These are phyloP conservation scores for Anarrhichthys ocellatus DNA, from an alignment of 2,113 vertebrate species.

Conservation along the genomic window DNA sequence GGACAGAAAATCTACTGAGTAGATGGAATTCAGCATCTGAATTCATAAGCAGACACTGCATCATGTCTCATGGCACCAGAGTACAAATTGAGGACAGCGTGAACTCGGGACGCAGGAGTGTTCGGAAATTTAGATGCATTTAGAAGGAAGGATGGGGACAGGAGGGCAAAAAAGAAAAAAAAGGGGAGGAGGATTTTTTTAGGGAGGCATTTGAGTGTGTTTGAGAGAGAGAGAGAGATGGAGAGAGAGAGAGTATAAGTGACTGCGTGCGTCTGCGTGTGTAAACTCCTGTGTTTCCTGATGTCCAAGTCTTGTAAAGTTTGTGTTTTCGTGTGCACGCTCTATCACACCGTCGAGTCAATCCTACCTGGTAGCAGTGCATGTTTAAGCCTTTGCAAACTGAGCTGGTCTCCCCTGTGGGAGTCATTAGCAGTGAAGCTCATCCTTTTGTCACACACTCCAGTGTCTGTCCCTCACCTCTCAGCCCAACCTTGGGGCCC, in stretches of 20 bases:
- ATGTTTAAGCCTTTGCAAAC: slow-evolving; percentile 48
- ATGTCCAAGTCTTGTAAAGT: slow-evolving; percentile 40
- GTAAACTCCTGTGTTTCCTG: not conserved
- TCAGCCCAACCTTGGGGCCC: slow-evolving; percentile 73
- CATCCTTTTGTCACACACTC: slow-evolving; percentile 81
- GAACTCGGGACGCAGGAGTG: not conserved
- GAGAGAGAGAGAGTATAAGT: not conserved
- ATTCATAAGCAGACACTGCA: slow-evolving; percentile 43
- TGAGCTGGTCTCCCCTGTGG: slow-evolving; percentile 77
- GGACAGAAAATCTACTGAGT: slow-evolving; percentile 26
- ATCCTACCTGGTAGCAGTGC: slow-evolving; percentile 35
- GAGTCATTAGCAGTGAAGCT: slow-evolving; percentile 82
- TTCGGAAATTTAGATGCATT: slow-evolving; percentile 16
- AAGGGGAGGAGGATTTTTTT: not conserved
- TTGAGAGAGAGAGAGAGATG: not conserved
- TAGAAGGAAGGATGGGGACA: not conserved
- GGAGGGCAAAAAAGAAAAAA: not conserved
- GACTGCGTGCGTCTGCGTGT: not conserved
- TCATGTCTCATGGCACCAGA: slow-evolving; percentile 26
- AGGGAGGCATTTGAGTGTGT: not conserved
- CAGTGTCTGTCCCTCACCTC: slow-evolving; percentile 74
- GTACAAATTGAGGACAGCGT: slow-evolving; percentile 52
- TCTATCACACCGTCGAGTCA: slow-evolving; percentile 38
- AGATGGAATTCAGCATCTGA: slow-evolving; percentile 42
- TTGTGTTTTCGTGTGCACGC: slow-evolving; percentile 24